Base-by-base conservation (phyloP, 35 echinoderm and acorn worm genomes). In the Acanthaster planci region DNA sequence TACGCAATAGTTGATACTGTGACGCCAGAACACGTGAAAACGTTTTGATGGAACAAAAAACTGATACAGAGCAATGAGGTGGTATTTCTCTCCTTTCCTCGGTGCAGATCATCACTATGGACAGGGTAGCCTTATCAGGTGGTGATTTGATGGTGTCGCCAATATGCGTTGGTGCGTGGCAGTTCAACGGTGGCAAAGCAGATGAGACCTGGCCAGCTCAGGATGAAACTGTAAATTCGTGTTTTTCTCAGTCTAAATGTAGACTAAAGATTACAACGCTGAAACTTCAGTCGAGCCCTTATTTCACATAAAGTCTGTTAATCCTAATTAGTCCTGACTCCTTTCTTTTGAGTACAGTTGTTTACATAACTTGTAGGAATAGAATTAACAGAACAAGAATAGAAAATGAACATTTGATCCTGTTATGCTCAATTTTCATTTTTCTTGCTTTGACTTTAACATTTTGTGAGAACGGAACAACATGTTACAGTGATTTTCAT, bases 181-280 rank as follows among this genome's bases (percentile, higher is more conserved):
- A 89, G 87, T 89, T 89, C 58, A 89, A 89, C 50, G 87, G 78
- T 47, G 87, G 79, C 17, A 68, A 76, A 89, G 32, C 55, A 67
- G 87, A 89, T 52, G 59, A 82, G 31, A 89, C 87, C 23, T 89
- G 87, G 87, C 87, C 87, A 72, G 87, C 79, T 40, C 87, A 89
- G 67, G 23, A 55, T 7, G 79, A 82, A 82, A n/a, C 80, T n/a
- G 87, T 89, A 89, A 34, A 15, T 40, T 23, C 4, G 27, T 19
- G 18, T 55, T 37, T 30, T 21, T 22, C 4, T 35, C 60, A 68
- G 12, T 14, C 12, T 57, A 57, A 57, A 14, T 57, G 55, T 12
- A 57, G 22, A 57, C 22, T 14, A 12, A 12, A 57, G 12, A 57
- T 14, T 22, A 57, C 55, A 14, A 12, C 22, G 55, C 12, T 57